phyloP scores from a whole-genome alignment of 2,888 invertebrate species.

The Epinotia brunnichana region DNA sequence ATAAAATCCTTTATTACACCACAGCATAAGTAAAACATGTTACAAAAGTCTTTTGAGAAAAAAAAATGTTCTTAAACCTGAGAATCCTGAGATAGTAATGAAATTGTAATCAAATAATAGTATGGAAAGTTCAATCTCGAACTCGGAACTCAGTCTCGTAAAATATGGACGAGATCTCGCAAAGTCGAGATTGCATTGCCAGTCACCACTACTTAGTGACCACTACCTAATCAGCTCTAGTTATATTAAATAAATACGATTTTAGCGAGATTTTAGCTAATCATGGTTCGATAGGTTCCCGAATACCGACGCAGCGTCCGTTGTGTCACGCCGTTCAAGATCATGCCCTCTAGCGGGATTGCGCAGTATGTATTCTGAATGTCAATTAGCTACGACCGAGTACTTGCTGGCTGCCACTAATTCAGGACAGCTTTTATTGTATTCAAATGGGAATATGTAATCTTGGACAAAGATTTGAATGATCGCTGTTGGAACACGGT shows the following conservation, averaged over 20 bases:
- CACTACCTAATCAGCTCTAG: neutral
- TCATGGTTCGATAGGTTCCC: slow-evolving; percentile 46
- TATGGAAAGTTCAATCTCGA: no score
- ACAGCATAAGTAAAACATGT: no score
- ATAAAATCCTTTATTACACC: no score
- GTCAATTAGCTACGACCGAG: slow-evolving; percentile 64
- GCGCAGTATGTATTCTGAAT: slow-evolving; percentile 70
- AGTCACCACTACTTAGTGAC: neutral
- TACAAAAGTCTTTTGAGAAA: no score
- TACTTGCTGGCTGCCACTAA: slow-evolving; percentile 34
- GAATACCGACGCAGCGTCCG: slow-evolving; percentile 61
- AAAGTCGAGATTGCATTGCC: no score
- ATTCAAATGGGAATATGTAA: slow-evolving; percentile 18
- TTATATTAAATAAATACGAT: neutral
- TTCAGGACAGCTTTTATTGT: slow-evolving; percentile 32
- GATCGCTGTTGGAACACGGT: neutral
- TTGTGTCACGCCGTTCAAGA: slow-evolving; percentile 71
- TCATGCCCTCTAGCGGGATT: slow-evolving; percentile 72
- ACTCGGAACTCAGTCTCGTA: no score
- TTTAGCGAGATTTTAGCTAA: neutral
- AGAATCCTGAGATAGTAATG: no score
- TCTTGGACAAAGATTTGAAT: neutral
- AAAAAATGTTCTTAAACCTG: no score
- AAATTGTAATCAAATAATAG: no score
- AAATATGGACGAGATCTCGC: no score